Base-by-base conservation (phyloP, 2,797 vertebrate genomes). In the Paratrypauchen microcephalus region DNA sequence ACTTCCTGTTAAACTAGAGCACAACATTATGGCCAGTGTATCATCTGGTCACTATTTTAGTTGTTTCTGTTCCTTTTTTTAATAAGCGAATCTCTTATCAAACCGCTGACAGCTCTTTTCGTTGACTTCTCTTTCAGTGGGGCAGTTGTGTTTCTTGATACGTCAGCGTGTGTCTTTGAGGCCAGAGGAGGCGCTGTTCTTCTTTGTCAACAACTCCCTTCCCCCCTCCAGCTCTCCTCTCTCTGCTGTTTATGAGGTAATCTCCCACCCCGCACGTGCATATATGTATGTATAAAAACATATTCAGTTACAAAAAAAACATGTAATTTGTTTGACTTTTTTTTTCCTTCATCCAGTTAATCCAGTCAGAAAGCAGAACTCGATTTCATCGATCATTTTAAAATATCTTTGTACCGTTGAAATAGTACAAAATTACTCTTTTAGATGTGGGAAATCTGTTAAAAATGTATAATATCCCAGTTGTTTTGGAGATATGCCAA, bases 191-290 rank as follows among this genome's bases (percentile, higher is more conserved):
- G 97, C 97, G 0, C 94, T 99, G 63, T 99, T 99, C 93, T 99
- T 99, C 92, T 99, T 99, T 0, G 96, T 99, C 83, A 97, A 97
- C 93, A 99, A 99, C 78, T 96, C 96, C 52, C 96, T 99, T 73
- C 97, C 97, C 70, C 97, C 97, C 18, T 97, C 97, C 66, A 98
- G 97, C 76, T 97, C 95, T 24, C 96, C 97, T 18, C 97, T 99
- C 86, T 97, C 96, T 61, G 95, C 95, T 69, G 94, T 99, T 2
- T 99, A 99, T 76, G 96, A 98, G 96, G 97, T 98, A 90, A 87
- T 18, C 6, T 21, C 50, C 55, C 24, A 23, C 9, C 23, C 5
- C 47, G n/a, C 5, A 47, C 24, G 48, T 30, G 26, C 23, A 36
- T 4, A 15, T 45, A 45, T 41, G 3, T 36, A 36, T 36, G 0